A percentile compares a stretch with the other conserved stretches of the same genome.
Conservation (phyloP, 2,888 invertebrate species). For the Margaritifera margaritifera region DNA sequence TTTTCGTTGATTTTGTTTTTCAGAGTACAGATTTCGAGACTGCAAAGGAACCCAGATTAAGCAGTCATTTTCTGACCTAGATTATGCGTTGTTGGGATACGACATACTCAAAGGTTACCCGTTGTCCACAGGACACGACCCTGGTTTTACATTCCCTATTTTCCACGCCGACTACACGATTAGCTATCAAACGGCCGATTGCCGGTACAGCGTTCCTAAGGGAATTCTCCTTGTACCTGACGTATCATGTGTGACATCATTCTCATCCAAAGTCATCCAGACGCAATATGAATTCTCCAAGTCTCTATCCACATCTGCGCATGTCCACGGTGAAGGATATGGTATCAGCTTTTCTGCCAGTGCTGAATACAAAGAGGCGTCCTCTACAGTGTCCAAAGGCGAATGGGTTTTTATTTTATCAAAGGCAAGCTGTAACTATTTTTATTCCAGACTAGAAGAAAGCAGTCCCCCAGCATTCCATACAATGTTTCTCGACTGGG, state of each 20-base stretch:
- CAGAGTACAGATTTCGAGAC: conserved; percentile 1
- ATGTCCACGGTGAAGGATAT: conserved; percentile 3
- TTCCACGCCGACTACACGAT: conserved; percentile 11
- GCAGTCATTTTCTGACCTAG: conserved; percentile 11
- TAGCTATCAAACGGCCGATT: conserved; percentile 5
- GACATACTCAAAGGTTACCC: conserved; percentile 11
- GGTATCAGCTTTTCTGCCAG: conserved; percentile 13
- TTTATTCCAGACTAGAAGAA: conserved; percentile 5
- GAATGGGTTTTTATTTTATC: conserved; percentile 15
- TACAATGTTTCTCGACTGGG: conserved; percentile 3
- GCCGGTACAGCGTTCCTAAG: conserved; percentile 7
- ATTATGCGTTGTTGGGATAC: conserved; percentile 14
- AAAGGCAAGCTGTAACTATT: conserved; percentile 12
- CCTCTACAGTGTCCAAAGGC: conserved; percentile 1
- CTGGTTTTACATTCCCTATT: conserved; percentile 20
- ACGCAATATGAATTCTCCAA: conserved; percentile 2
- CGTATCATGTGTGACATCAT: conserved; percentile 13
- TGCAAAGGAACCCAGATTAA: conserved; percentile 6
- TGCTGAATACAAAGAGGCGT: conserved; percentile 4
- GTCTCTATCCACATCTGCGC: conserved; percentile 6
- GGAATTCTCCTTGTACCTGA: conserved; percentile 15
- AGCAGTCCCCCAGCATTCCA: conserved; percentile 6
- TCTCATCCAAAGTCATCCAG: conserved; percentile 5
- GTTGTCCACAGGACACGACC: conserved; percentile 10
- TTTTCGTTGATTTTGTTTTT: too few relatives aligned